Base-by-base conservation (phyloP, 1,140 invertebrate species). In the Drosophila triauraria region DNA sequence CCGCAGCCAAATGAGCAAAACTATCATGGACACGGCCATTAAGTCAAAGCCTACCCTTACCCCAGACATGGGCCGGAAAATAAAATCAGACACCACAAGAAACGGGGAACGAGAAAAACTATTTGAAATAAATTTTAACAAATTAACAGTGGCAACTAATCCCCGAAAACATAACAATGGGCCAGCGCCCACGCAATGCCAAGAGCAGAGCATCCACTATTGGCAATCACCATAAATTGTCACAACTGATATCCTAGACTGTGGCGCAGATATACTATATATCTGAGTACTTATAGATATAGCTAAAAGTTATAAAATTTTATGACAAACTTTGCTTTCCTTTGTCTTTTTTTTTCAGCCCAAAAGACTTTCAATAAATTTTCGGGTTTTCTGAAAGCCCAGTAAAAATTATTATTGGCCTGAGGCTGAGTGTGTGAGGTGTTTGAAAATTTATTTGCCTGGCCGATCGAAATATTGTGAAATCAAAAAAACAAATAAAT, bases 401-500 rank as follows among this genome's bases (percentile, higher is more conserved):
- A 46, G 43, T 32, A 35, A 71, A 46, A 38, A 61, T 30, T 71
- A 76, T 76, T 56, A 44, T 42, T 57, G 47, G 27, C 43, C 27
- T 5, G n/a, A 0, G 4, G 5, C 12, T 7, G 35, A 9, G 53
- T 13, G 51, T 8, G 46, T 4, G 47, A 50, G 32, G 38, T 51
- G 46, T 70, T 69, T 56, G 30, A 78, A 74, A 87, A 87, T 87
- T 84, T 87, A 87, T 87, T 84, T 80, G 76, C 80, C 54, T 88
- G 64, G 80, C 72, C 80, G 75, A 87, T 87, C 84, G 84, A 90
- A 87, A 87, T 90, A 90, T 87, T 87, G 84, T 90, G 84, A 87
- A 87, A 87, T 84, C 80, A 80, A 84, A 87, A 87, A 84, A 88
- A 90, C 80, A 87, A 87, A 87, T 87, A 87, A 87, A 87, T 90